phyloP scores from a whole-genome alignment of 2,888 invertebrate genomes.

The Epirrhoe alternata region DNA sequence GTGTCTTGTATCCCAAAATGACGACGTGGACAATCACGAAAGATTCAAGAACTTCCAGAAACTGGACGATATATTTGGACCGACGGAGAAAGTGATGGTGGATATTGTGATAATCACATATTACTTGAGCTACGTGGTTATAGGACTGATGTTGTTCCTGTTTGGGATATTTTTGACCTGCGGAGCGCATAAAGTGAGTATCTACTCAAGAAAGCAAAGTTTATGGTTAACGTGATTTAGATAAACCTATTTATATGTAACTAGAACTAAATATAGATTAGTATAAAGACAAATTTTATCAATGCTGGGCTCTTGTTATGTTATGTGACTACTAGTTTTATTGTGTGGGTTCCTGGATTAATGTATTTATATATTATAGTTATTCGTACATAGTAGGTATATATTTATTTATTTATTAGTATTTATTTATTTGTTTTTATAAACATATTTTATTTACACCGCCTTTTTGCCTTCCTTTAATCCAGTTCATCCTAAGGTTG shows the following conservation, averaged over 20 bases:
- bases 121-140: slow-evolving; percentile 64
- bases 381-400: too few species aligned
- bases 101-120: slow-evolving; percentile 65
- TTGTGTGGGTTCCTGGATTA: too few species aligned
- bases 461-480: too few species aligned
- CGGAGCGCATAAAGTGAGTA: slow-evolving; percentile 72
- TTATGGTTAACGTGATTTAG: neutral
- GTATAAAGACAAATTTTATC: too few species aligned
- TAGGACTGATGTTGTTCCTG: slow-evolving; percentile 67
- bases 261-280: too few species aligned
- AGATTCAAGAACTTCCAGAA: slow-evolving; percentile 72
- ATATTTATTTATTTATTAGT: too few species aligned
- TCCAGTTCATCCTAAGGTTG: too few species aligned
- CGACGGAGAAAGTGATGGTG: slow-evolving; percentile 63
- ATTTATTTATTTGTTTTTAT: too few species aligned
- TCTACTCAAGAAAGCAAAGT: neutral
- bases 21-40: slow-evolving; percentile 55
- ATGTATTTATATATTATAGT: too few species aligned
- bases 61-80: slow-evolving; percentile 71
- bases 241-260: slow-evolving; percentile 5
- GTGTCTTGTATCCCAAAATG: slow-evolving; percentile 62
- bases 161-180: slow-evolving; percentile 68
- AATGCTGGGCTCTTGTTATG: too few species aligned
- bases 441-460: too few species aligned
- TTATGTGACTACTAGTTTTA: too few species aligned